Base-by-base conservation (phyloP, 2,888 invertebrate species). In the Pseudoips prasinana region DNA sequence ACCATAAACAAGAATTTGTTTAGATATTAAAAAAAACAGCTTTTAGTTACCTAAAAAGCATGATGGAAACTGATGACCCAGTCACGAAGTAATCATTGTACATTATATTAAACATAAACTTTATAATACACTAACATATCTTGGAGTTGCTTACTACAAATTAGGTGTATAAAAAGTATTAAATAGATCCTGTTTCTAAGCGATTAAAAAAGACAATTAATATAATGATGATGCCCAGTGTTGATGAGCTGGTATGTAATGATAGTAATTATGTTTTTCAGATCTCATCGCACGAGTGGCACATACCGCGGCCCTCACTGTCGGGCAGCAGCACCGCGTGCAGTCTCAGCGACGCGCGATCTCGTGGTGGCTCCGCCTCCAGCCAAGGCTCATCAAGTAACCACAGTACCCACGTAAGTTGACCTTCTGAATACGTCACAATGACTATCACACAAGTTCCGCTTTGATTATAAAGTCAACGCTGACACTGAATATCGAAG, bases 241-340 rank as follows among this genome's bases (percentile, higher is more conserved):
- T 25, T 23, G 19, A 11, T 25, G 9, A 17, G n/a, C n/a, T 22
- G 19, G 17, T 29, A 27, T 27, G 19, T 26, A 40, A 31, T 28
- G 8, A 20, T 9, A 23, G 9, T 17, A 27, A 9, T 28, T n/a
- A 10, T 29, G 25, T 42, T 20, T 20, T 80, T 32, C 75, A 86
- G 87, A 80, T 85, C 52, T 66, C 80, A 60, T 61, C 74, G 39
- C 75, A 75, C 29, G 78, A 85, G 77, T 95, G 95, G 95, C 95
- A 95, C 80, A 95, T 95, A 78, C 95, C 95, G 62, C 92, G 95
- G 87, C 95, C 95, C 66, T 94, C 95, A 70, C 90, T 95, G 58
- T 89, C 87, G 4, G 81, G 83, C 45, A 90, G 90, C 83, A 77
- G 78, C 43, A 69, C 65, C 22, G 64, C 65, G 42, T 73, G 79